A percentile compares a stretch with the other conserved stretches of the same genome.
phyloP scores from a whole-genome alignment of 2,113 vertebrate species.

The Drymodes brunneopygia region DNA sequence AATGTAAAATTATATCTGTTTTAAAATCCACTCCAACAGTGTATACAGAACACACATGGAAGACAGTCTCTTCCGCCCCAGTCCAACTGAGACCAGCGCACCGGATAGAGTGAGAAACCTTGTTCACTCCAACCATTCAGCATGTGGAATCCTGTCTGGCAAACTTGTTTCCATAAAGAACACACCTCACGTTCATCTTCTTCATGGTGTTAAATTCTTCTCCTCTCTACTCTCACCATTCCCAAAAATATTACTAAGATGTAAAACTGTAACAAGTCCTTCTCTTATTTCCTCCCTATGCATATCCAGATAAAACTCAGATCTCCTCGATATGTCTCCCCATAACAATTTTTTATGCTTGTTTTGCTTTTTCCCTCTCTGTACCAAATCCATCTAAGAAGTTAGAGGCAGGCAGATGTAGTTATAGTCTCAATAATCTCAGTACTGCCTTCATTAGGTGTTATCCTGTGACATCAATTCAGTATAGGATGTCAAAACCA shows the following conservation, averaged over 20 bases:
- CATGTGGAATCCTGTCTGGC: not conserved
- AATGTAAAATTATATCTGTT: not conserved
- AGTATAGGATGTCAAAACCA: not conserved
- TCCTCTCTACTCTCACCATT: accelerated
- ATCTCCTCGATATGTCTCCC: accelerated
- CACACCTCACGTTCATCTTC: not conserved
- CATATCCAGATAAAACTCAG: not conserved
- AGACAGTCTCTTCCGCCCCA: not conserved
- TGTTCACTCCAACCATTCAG: not conserved
- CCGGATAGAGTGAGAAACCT: not conserved
- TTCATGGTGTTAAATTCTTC: not conserved
- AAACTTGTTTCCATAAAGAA: not conserved
- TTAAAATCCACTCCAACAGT: not conserved
- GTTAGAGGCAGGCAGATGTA: not conserved
- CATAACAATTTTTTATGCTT: accelerated
- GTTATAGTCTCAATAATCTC: not conserved
- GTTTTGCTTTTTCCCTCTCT: not conserved
- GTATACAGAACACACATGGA: not conserved
- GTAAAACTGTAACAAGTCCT: not conserved
- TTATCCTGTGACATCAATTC: not conserved
- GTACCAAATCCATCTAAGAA: not conserved
- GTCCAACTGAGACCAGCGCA: accelerated
- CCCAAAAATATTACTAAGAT: not conserved
- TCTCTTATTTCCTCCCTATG: not conserved
- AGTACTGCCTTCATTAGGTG: not conserved